Evolutionary conservation across 2,888 invertebrate species (phyloP), one percentile per base, ranked within the genome.

Genomic region (Parnassius orleans): DNA sequence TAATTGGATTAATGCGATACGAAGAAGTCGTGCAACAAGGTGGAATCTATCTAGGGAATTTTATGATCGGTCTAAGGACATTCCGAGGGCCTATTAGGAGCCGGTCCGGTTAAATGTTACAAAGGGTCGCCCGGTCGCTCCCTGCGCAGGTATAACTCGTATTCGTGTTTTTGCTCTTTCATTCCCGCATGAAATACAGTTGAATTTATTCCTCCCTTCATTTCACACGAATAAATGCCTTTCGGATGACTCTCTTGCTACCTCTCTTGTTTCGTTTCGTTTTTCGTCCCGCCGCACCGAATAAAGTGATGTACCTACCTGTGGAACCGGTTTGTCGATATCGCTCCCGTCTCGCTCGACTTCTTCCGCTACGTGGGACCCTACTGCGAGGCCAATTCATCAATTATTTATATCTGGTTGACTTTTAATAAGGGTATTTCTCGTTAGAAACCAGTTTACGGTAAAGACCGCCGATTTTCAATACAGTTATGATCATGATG

Each of bases 331-430:
- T 78, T 77, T 79, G 77, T 79, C 77, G 77, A 79, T 77, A 79
- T 74, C 74, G 75, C 76, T 73, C 69, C 70, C 74, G 80, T 79
- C 76, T 78, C 79, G 80, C 80, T 82, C 78, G 81, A 83, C 80
- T 77, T 81, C 80, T 83, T 84, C 83, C 83, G 80, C 79, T 73
- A 78, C 77, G 77, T 67, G 71, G 74, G 71, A 73, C 75, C 73
- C 72, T 73, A 73, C 75, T 71, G 72, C 65, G 72, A 68, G 68
- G 54, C 71, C 72, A 76, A 80, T 80, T 81, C 79, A 84, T 86
- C 79, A 81, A 83, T 86, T 84, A 84, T 83, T 82, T 81, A 81
- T 81, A 78, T 72, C 71, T 68, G 71, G 73, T 82, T 82, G 79
- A 77, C 77, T 83, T 83, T 77, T 72, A 77, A 77, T 82, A 73